A percentile compares a stretch with the other conserved stretches of the same genome.
Evolutionary conservation across 2,888 invertebrate species (phyloP).

Genomic region (Ametastegia equiseti): DNA sequence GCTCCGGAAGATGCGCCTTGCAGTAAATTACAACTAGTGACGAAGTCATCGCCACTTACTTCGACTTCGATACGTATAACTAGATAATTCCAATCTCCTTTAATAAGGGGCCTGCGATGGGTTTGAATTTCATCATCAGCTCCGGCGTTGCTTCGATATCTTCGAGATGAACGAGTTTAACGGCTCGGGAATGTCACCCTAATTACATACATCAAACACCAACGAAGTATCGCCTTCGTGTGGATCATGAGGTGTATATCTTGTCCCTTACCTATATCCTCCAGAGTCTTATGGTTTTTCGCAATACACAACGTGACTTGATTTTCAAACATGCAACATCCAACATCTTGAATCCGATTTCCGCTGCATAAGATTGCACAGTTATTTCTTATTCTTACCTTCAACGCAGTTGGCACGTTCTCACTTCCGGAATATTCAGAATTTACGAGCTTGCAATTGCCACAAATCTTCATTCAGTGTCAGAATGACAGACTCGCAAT

Average conservation of each 20-base stretch:
- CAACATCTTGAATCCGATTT: not conserved
- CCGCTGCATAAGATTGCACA: not conserved
- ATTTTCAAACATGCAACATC: not conserved
- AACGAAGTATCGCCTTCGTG: not conserved
- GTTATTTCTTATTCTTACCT: not conserved
- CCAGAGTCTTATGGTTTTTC: not conserved
- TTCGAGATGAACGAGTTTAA: slow-evolving; percentile 1
- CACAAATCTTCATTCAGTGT: no score
- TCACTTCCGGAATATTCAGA: no score
- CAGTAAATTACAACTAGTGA: not conserved
- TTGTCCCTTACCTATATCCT: not conserved
- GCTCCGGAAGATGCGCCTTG: not conserved
- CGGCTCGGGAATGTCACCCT: slow-evolving; percentile 4
- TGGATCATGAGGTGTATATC: not conserved
- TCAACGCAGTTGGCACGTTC: not conserved
- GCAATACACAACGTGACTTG: not conserved
- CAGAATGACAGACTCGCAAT: no score
- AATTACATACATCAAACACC: slow-evolving; percentile 10
- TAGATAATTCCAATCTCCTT: not conserved
- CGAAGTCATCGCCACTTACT: slow-evolving; percentile 18
- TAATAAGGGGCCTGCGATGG: not conserved
- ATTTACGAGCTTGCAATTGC: no score
- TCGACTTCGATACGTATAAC: not conserved
- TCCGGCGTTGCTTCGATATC: slow-evolving; percentile 10
- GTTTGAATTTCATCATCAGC: slow-evolving; percentile 22